Base-by-base conservation (phyloP, 1,140 invertebrate species). In the Anagrus nilaparvatae region DNA sequence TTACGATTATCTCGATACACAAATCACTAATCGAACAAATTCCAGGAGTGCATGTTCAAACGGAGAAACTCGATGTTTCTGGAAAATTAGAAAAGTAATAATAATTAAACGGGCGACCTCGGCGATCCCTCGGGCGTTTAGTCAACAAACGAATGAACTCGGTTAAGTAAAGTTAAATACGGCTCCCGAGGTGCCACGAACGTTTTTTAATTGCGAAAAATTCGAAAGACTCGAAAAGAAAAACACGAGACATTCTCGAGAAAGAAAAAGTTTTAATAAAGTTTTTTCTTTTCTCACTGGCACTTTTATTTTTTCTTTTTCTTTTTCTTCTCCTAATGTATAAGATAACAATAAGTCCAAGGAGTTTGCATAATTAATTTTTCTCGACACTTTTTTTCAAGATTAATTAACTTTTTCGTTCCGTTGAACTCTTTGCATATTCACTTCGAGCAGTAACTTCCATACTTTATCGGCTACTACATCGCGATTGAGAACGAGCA, bases 111-210 rank as follows among this genome's bases (percentile, higher is more conserved):
- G 41, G 47, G 48, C 53, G 49, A 52, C 56, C 49, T 50, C 43
- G 40, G 45, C 24, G 46, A 40, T 65, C 61, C 59, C 58, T 42
- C 29, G 56, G 62, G 63, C 59, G 47, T 51, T 57, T 48, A 60
- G 59, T 66, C 60, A 61, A 52, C 63, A 56, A n/a, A 51, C 55
- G 56, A 51, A 48, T 52, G 55, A 67, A 67, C 58, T 66, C 64
- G 59, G 63, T 66, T 67, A 62, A 63, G 55, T 51, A 60, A 66
- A 67, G 65, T 67, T 65, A 67, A 66, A 65, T 66, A 64, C 56
- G 43, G 53, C 61, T 65, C 63, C 65, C 56, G 53, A 62, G 61
- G 60, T 65, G 54, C 46, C 52, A 61, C 55, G 55, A 56, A 49
- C 55, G 50, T 55, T 62, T 65, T 67, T 65, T 63, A 66, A 66